These are phyloP conservation scores for Takifugu ocellatus DNA, from an alignment of 2,797 vertebrate genomes.

Conservation along the genomic window DNA sequence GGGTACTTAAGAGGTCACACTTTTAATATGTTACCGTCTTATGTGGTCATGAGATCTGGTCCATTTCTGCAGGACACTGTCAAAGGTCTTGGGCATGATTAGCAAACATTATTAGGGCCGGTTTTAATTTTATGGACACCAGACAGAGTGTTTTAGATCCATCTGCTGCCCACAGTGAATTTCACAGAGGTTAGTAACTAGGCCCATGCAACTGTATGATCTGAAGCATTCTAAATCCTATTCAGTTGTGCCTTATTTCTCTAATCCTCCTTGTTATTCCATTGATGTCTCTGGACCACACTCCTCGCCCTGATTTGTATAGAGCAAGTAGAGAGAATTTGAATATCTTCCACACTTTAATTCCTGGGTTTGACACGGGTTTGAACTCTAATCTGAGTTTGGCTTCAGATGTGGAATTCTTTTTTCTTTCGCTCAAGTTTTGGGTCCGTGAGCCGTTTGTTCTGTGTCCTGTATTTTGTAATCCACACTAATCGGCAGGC, in stretches of 20 bases:
- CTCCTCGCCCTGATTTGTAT: neutral
- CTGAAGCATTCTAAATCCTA: constrained; percentile 39
- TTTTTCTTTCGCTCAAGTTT: neutral
- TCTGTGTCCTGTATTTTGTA: neutral
- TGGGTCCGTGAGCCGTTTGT: neutral
- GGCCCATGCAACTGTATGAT: constrained; percentile 36
- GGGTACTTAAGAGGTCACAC: constrained; percentile 57
- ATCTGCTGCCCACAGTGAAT: constrained; percentile 23
- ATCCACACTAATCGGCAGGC: neutral
- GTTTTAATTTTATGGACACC: constrained; percentile 3
- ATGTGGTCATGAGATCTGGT: constrained; percentile 60
- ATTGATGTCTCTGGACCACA: constrained; percentile 37
- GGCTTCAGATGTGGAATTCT: neutral
- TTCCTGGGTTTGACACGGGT: neutral
- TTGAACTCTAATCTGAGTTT: neutral
- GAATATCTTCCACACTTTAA: neutral
- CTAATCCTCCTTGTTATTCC: constrained; percentile 44
- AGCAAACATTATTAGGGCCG: constrained; percentile 4
- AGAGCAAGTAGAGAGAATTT: too few species aligned
- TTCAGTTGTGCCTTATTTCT: constrained; percentile 48
- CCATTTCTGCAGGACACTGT: too few species aligned
- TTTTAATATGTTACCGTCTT: constrained; percentile 59
- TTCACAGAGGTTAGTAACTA: constrained; percentile 42
- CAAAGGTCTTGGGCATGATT: neutral
- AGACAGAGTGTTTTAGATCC: constrained; percentile 15